phyloP scores from a whole-genome alignment of 2,113 vertebrate genomes.

The Cacatua alba region DNA sequence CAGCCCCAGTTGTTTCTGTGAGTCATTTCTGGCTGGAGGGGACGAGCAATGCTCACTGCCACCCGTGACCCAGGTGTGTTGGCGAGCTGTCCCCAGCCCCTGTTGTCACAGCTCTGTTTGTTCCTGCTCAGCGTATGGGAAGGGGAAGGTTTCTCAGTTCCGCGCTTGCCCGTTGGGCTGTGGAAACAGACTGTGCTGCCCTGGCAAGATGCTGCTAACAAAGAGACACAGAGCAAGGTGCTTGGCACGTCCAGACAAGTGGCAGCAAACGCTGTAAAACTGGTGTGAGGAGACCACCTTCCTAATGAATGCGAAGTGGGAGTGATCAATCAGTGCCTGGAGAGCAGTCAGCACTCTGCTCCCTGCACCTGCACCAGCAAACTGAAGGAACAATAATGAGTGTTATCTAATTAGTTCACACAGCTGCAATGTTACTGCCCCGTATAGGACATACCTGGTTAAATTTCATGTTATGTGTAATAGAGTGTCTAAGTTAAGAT shows the following conservation, averaged over 20 bases:
- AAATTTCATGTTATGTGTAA: conserved; percentile 34
- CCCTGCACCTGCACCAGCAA: conserved; percentile 33
- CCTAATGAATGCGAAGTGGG: background rate
- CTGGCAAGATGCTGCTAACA: background rate
- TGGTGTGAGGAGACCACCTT: conserved; percentile 16
- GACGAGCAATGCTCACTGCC: background rate
- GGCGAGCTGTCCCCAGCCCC: background rate
- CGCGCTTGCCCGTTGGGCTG: fast-evolving
- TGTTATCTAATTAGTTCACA: conserved; percentile 31
- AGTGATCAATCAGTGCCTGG: conserved; percentile 15
- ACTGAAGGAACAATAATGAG: conserved; percentile 44
- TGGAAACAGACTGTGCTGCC: background rate
- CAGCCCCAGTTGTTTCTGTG: background rate
- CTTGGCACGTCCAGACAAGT: background rate
- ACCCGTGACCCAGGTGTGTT: fast-evolving
- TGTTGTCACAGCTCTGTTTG: background rate
- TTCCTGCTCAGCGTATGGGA: fast-evolving
- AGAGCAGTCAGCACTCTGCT: background rate
- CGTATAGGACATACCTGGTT: conserved; percentile 28
- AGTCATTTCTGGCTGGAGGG: background rate
- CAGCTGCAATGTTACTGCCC: conserved; percentile 45
- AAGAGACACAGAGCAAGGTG: background rate
- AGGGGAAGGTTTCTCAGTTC: background rate
- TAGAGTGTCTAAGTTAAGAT: background rate
- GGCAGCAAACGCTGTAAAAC: conserved; percentile 33